Conservation (phyloP, 1,140 invertebrate species). For the Diachasma alloeum region DNA sequence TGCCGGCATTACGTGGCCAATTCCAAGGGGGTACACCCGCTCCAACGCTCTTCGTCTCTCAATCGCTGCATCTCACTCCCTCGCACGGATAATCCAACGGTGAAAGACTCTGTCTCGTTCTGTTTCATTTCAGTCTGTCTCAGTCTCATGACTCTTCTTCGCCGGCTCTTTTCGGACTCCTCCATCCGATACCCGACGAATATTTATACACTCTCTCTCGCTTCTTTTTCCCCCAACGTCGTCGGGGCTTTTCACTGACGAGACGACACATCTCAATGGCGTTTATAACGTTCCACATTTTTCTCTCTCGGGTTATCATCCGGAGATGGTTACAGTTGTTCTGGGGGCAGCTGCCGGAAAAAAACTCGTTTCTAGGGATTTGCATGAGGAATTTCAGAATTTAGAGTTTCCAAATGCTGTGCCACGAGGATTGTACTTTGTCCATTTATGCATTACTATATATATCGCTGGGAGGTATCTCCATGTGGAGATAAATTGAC, state of each 20-base stretch:
- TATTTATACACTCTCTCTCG: constrained; percentile 25
- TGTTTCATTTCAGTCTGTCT: not conserved
- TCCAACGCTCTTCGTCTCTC: not conserved
- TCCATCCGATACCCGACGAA: constrained; percentile 28
- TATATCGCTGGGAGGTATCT: no score
- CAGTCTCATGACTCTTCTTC: constrained; percentile 4
- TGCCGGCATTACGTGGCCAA: constrained; percentile 8
- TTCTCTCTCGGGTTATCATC: not conserved
- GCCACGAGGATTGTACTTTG: not conserved
- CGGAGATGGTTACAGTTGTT: not conserved
- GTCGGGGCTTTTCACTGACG: not conserved
- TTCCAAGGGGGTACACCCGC: constrained; percentile 1
- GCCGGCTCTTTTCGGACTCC: constrained; percentile 28
- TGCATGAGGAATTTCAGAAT: no score
- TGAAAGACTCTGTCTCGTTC: constrained; percentile 3
- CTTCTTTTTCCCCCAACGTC: not conserved
- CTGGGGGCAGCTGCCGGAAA: not conserved
- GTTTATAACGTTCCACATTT: constrained; percentile 12
- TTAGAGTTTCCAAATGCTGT: not conserved
- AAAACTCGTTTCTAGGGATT: not conserved
- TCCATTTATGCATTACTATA: no score
- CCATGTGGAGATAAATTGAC: no score
- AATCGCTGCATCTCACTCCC: not conserved
- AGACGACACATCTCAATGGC: constrained; percentile 10
- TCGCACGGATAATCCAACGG: not conserved